These are phyloP conservation scores for Ondatra zibethicus DNA, from an alignment of 2,113 vertebrate species.

Conservation along the genomic window DNA sequence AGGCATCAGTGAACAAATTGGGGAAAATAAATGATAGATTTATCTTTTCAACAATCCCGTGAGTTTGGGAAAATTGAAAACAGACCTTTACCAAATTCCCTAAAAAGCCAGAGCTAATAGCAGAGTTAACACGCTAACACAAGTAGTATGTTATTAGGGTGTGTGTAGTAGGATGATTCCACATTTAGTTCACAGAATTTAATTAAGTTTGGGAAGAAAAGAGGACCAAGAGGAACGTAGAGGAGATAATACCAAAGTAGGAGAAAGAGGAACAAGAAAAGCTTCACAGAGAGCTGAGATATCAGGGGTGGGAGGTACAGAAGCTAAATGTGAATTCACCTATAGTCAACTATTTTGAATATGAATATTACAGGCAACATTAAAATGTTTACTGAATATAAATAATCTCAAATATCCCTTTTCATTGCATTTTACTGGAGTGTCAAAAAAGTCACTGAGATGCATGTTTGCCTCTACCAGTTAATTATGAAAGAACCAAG, in stretches of 20 bases:
- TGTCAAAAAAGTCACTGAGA: not conserved
- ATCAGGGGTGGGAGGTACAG: not conserved
- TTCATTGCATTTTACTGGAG: conserved; percentile 3
- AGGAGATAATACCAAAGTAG: conserved; percentile 38
- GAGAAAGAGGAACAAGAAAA: conserved; percentile 49
- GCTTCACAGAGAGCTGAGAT: not conserved
- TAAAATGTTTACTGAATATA: not conserved
- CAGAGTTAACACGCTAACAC: conserved; percentile 67
- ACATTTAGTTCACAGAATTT: conserved; percentile 76
- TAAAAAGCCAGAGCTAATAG: conserved; percentile 61
- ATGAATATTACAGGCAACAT: not conserved
- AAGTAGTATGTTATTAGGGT: not conserved
- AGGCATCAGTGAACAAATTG: conserved; percentile 53
- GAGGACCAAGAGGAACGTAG: conserved; percentile 56
- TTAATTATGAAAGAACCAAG: conserved; percentile 24
- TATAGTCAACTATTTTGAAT: conserved; percentile 1
- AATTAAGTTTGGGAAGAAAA: conserved; percentile 68
- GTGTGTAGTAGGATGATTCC: conserved; percentile 51
- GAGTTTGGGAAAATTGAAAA: conserved; percentile 64
- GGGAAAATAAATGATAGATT: conserved; percentile 65
- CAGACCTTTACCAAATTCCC: conserved; percentile 57
- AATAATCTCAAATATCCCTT: not conserved
- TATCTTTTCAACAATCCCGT: conserved; percentile 65
- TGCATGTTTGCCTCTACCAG: not conserved
- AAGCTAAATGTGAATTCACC: conserved; percentile 20